These are phyloP conservation scores for Drosophila silvestris DNA, from an alignment of 2,888 invertebrate genomes.

Conservation along the genomic window DNA sequence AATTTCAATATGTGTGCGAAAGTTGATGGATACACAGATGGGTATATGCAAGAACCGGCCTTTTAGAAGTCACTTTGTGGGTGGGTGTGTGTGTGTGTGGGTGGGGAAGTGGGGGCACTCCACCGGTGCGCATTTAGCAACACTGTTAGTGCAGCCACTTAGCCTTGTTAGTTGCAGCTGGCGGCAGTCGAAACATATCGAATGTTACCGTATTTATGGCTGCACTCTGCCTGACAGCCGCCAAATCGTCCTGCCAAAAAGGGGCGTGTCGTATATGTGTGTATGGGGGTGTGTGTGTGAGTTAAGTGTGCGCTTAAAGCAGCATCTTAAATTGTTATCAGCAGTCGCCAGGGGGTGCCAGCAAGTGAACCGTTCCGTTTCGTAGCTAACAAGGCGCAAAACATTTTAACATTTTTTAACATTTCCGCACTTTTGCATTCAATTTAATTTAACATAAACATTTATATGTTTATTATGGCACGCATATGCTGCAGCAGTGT, in stretches of 20 bases:
- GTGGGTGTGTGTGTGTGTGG: background rate
- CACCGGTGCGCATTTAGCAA: constrained; percentile 43
- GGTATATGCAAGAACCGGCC: constrained; percentile 33
- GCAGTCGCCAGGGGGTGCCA: constrained; percentile 28
- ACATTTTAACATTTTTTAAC: constrained; percentile 73
- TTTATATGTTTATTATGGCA: constrained; percentile 74
- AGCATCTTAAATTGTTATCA: constrained; percentile 61
- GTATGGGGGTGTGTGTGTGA: background rate
- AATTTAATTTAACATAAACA: constrained; percentile 80
- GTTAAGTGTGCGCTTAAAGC: constrained; percentile 38
- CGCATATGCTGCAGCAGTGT: constrained; percentile 39
- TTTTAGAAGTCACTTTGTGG: constrained; percentile 6
- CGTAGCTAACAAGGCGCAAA: constrained; percentile 70
- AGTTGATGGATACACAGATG: constrained; percentile 43
- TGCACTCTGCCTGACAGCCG: constrained; percentile 68
- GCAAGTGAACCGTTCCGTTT: constrained; percentile 56
- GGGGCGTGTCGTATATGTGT: constrained; percentile 2
- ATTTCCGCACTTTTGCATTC: constrained; percentile 78
- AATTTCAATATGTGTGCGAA: constrained; percentile 50
- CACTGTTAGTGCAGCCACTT: constrained; percentile 72
- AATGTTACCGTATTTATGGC: constrained; percentile 77
- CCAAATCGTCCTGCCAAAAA: constrained; percentile 45
- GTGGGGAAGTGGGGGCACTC: background rate
- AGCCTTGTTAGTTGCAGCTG: constrained; percentile 70
- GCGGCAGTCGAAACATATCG: constrained; percentile 60